A percentile compares a stretch with the other conserved stretches of the same genome.
phyloP scores from a whole-genome alignment of 2,113 vertebrate species.

The Chloropsis hardwickii region DNA sequence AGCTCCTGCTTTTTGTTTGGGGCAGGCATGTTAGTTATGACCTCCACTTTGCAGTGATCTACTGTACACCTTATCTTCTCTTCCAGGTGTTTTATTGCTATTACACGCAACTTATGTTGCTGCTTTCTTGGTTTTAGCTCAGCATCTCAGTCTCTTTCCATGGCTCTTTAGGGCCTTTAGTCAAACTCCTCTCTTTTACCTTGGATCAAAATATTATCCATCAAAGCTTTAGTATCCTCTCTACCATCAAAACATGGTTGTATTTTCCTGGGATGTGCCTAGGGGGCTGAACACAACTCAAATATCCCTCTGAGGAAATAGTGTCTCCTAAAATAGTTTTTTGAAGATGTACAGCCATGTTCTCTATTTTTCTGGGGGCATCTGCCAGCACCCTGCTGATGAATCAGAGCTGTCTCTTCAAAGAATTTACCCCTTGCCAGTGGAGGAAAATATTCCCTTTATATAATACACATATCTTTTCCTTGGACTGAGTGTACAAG shows the following conservation, averaged over 20 bases:
- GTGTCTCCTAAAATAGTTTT: constrained; percentile 52
- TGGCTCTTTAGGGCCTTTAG: constrained; percentile 25
- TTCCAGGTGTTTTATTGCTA: constrained; percentile 1
- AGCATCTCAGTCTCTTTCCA: background rate
- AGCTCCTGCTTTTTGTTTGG: background rate
- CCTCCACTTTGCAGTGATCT: constrained; percentile 28
- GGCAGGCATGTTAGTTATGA: background rate
- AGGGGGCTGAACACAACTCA: constrained; percentile 44
- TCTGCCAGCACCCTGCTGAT: constrained; percentile 43
- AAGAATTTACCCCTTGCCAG: constrained; percentile 38
- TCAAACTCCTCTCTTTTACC: constrained; percentile 42
- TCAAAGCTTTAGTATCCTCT: constrained; percentile 59
- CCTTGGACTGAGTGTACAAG: background rate
- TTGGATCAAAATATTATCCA: constrained; percentile 59
- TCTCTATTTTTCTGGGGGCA: constrained; percentile 42
- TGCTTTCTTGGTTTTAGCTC: constrained; percentile 39
- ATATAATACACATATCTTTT: background rate
- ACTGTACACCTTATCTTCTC: background rate
- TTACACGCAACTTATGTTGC: background rate
- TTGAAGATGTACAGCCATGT: constrained; percentile 38
- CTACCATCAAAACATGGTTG: constrained; percentile 48
- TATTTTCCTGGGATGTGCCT: constrained; percentile 59
- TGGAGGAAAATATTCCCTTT: constrained; percentile 3
- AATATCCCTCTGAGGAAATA: constrained; percentile 30
- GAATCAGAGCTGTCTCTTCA: constrained; percentile 23